Conservation (phyloP, 2,888 invertebrate genomes). For the Lepidocyrtinus sp. region DNA sequence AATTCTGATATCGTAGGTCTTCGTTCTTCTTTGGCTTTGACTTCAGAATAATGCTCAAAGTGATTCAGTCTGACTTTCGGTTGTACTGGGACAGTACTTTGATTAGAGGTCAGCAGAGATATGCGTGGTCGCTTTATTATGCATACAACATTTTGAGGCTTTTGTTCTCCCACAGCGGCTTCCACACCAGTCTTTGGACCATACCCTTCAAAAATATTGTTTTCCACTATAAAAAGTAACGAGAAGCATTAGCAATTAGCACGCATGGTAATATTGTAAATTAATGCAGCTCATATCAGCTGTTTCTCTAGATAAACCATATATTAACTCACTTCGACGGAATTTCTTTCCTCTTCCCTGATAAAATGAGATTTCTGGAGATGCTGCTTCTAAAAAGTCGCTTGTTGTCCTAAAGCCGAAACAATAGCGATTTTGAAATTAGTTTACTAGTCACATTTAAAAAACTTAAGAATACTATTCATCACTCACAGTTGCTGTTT, state of each 20-base stretch:
- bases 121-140: constrained; percentile 73
- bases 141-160: constrained; percentile 60
- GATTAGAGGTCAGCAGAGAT: constrained; percentile 78
- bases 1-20: constrained; percentile 89
- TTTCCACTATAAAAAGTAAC: constrained; percentile 54
- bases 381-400: constrained; percentile 68
- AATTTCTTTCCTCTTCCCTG: constrained; percentile 69
- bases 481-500: constrained; percentile 87
- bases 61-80: constrained; percentile 82
- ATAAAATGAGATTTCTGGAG: constrained; percentile 70
- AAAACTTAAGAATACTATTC: background rate
- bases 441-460: no score
- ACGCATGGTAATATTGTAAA: no score
- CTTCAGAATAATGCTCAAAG: constrained; percentile 84
- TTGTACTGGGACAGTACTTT: constrained; percentile 76
- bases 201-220: constrained; percentile 65
- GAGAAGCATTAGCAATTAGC: constrained; percentile 20
- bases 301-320: no score
- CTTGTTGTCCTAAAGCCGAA: constrained; percentile 65
- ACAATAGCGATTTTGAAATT: constrained; percentile 1
- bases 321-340: constrained; percentile 64
- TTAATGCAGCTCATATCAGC: no score
- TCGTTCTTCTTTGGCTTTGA: constrained; percentile 89
- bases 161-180: constrained; percentile 43
- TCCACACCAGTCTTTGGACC: constrained; percentile 44